Conservation (phyloP, 30 jellyfish, hydroid and myxozoan genomes). For the Morbakka virulenta region DNA sequence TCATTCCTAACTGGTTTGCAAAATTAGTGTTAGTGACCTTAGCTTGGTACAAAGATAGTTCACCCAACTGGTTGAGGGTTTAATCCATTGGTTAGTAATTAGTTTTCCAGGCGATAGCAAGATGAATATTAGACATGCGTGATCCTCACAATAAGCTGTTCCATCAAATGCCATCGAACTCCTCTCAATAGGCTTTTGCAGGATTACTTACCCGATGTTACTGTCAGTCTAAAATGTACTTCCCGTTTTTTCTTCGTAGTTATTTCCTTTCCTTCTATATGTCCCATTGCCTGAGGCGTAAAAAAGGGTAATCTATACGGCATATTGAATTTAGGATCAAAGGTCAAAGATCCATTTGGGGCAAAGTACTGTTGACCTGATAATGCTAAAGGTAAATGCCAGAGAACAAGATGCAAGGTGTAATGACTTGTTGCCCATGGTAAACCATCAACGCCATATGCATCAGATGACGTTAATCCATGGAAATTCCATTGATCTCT, state of each 20-base stretch:
- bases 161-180: too few relatives aligned
- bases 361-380: constrained; percentile 97
- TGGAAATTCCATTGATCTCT: constrained; percentile 97
- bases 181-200: too few relatives aligned
- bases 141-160: too few relatives aligned
- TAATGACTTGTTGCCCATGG: constrained; percentile 99
- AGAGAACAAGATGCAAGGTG: constrained; percentile 81
- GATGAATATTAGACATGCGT: too few relatives aligned
- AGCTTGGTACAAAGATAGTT: too few relatives aligned
- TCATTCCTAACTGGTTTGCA: too few relatives aligned
- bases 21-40: too few relatives aligned
- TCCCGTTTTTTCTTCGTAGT: constrained; percentile 16
- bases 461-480: constrained; percentile 92
- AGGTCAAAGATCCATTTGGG: constrained; percentile 76
- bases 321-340: constrained; percentile 77
- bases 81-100: too few relatives aligned
- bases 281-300: constrained; percentile 91
- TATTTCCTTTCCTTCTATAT: constrained; percentile 66
- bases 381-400: constrained; percentile 97
- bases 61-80: too few relatives aligned
- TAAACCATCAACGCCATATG: constrained; percentile 95
- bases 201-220: constrained; percentile 80
- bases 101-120: too few relatives aligned
- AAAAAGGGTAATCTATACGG: constrained; percentile 95
- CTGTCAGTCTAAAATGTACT: constrained; percentile 58